Base-by-base conservation (phyloP, 2,113 vertebrate genomes). In the Salminus brasiliensis region DNA sequence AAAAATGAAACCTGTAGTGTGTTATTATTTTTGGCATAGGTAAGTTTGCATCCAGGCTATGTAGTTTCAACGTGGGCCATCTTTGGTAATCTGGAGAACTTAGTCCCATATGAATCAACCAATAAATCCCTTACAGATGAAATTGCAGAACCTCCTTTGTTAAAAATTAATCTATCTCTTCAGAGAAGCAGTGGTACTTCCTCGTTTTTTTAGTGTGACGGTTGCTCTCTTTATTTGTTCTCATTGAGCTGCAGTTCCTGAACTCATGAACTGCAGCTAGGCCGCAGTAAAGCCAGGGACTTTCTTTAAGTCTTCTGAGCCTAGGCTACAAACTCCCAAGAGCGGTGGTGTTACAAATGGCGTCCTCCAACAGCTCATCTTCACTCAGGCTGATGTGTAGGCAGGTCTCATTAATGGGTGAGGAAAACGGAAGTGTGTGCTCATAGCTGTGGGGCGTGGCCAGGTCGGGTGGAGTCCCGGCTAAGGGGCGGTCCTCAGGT, bases 361-460 rank as follows among this genome's bases (percentile, higher is more conserved):
- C 80, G 52, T 85, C 87, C 75, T 94, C 92, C 72, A 93, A 87
- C 78, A 94, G 82, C 87, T 95, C 94, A 2, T 95, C 95, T 72
- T 96, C 94, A 0, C 95, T 96, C 82, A 97, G 93, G 67, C 95
- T 95, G 89, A 95, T 96, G 82, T 95, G 94, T 73, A 96, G 89
- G 85, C 94, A 91, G 45, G 95, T 96, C 12, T 95, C 89, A 0
- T 95, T 90, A 1, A 89, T 32, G 0, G 89, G 87, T 2, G 87
- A 86, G 30, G 88, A 91, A 84, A 93, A 90, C 23, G 92, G 88
- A 70, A 86, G 73, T 0, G 80, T 79, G 66, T 69, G 80, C 68
- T 91, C 88, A 10, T 49, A 83, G 81, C 83, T 77, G 60, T 2
- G 79, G 45, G 84, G 71, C 0, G 39, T 84, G 39, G 66, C 62